Evolutionary conservation across 2,797 vertebrate species (phyloP).

Genomic region (Cyclopterus lumpus): DNA sequence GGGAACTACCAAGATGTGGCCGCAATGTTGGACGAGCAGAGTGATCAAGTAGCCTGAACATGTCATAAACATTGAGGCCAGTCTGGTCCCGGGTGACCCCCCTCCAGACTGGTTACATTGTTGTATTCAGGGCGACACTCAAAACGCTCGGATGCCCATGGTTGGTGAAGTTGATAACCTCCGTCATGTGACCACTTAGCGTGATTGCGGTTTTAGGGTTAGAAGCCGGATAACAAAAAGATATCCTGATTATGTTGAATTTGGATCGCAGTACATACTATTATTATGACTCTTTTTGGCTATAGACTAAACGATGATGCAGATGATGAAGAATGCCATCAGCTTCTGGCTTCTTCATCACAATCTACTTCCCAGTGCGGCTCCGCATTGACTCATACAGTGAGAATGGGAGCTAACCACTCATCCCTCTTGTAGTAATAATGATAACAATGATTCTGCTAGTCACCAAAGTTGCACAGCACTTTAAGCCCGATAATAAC

Average conservation of each 20-base stretch:
- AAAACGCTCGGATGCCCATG: no score
- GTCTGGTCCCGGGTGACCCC: no score
- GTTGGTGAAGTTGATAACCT: background rate
- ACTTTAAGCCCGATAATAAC: background rate
- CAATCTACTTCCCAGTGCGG: background rate
- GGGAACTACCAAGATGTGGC: background rate
- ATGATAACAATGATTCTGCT: background rate
- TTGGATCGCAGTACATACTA: background rate
- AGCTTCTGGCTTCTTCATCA: conserved; percentile 25
- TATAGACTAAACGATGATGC: background rate
- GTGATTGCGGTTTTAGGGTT: background rate
- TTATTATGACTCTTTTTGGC: background rate
- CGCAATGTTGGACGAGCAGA: background rate
- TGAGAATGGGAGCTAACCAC: background rate
- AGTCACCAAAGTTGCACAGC: background rate
- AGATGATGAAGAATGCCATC: conserved; percentile 9
- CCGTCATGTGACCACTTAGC: background rate
- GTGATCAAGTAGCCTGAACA: background rate
- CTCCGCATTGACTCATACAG: conserved; percentile 24
- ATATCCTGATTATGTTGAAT: background rate
- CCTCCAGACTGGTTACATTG: no score
- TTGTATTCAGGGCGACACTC: no score
- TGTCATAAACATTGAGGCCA: no score
- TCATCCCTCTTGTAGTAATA: background rate
- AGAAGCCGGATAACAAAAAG: background rate